Conservation (phyloP, 1,140 invertebrate genomes). For the Heliconius hewitsoni region DNA sequence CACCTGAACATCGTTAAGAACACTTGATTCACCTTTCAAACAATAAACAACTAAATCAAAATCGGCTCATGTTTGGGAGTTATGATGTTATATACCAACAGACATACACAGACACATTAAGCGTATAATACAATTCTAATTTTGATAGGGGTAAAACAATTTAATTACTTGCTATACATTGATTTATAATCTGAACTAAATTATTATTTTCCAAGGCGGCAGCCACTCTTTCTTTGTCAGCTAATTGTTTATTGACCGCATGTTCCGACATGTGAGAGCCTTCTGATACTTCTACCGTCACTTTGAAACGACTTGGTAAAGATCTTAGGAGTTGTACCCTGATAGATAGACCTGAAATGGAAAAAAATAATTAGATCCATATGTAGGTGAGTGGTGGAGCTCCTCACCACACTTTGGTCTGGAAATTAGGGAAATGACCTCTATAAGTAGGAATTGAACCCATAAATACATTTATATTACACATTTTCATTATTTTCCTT, state of each 20-base stretch:
- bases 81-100: too few species aligned
- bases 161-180: constrained; percentile 85
- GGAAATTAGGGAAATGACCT: too few species aligned
- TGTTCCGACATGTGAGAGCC: constrained; percentile 95
- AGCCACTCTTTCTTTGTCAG: constrained; percentile 98
- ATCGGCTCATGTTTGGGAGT: too few species aligned
- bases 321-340: constrained; percentile 94
- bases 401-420: too few species aligned
- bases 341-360: constrained; percentile 82
- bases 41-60: too few species aligned
- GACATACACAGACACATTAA: neutral
- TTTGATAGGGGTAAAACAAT: too few species aligned
- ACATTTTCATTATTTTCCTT: too few species aligned
- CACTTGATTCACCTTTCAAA: too few species aligned
- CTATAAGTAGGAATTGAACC: too few species aligned
- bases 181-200: constrained; percentile 96
- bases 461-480: too few species aligned
- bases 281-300: constrained; percentile 94
- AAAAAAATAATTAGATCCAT: neutral
- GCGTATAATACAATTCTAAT: neutral
- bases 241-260: constrained; percentile 98
- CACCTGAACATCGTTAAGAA: too few species aligned
- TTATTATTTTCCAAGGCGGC: constrained; percentile 97
- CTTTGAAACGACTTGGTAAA: constrained; percentile 93
- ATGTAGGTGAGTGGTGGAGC: neutral